A percentile compares a stretch with the other conserved stretches of the same genome.
Evolutionary conservation across 53 echinoderm and acorn worm genomes (phyloP).

Genomic region (Antedon mediterranea): DNA sequence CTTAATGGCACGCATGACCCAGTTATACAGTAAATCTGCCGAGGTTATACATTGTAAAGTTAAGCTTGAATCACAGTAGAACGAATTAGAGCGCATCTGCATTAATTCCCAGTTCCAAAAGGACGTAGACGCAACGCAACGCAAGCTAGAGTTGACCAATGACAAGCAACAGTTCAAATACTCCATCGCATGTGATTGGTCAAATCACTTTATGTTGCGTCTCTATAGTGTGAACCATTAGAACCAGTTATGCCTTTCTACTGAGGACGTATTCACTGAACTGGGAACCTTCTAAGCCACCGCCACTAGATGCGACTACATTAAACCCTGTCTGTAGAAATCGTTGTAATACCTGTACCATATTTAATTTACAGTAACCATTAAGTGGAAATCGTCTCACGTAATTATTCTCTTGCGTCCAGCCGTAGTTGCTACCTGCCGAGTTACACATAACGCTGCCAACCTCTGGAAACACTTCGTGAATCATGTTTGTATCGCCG

Average conservation of each 20-base stretch:
- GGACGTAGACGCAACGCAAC: too few relatives aligned
- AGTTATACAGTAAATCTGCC: too few relatives aligned
- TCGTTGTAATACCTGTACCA: constrained; percentile 84
- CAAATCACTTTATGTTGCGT: too few relatives aligned
- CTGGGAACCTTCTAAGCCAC: constrained; percentile 92
- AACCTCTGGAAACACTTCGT: constrained; percentile 90
- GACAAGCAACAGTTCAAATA: too few relatives aligned
- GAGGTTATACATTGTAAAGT: too few relatives aligned
- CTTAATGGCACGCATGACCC: too few relatives aligned
- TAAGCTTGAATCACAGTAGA: too few relatives aligned
- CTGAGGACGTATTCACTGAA: constrained; percentile 95
- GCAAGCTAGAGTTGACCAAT: too few relatives aligned
- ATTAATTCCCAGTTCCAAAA: too few relatives aligned
- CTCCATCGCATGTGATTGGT: too few relatives aligned
- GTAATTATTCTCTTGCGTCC: constrained; percentile 93
- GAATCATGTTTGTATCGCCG: constrained; percentile 79
- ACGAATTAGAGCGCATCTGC: too few relatives aligned
- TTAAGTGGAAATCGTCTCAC: constrained; percentile 87
- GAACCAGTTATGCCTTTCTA: constrained; percentile 17
- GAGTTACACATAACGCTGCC: constrained; percentile 85
- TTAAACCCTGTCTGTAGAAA: constrained; percentile 74
- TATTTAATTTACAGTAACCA: constrained; percentile 85
- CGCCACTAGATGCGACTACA: constrained; percentile 87
- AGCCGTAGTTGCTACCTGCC: constrained; percentile 53
- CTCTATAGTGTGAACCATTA: too few relatives aligned